These are phyloP conservation scores for Drosophila sordidula DNA, from an alignment of 2,888 invertebrate species.

Conservation along the genomic window DNA sequence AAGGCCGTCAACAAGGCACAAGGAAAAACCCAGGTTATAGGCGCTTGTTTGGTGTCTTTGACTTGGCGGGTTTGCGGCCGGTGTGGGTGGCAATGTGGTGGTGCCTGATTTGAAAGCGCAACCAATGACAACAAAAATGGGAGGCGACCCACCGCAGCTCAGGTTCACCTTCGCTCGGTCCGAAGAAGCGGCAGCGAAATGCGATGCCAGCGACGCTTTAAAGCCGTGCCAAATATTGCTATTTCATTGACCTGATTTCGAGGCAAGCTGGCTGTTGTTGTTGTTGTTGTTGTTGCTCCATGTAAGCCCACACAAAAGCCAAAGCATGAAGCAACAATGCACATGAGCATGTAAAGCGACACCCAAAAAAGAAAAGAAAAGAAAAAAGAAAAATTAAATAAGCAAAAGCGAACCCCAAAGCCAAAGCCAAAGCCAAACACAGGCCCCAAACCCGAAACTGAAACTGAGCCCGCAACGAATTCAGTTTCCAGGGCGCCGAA, in stretches of 20 bases:
- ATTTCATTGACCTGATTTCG: slow-evolving; percentile 83
- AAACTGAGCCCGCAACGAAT: slow-evolving; percentile 21
- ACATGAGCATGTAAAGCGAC: slow-evolving; percentile 69
- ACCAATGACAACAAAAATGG: slow-evolving; percentile 9
- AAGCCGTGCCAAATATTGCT: slow-evolving; percentile 76
- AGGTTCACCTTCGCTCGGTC: slow-evolving; percentile 52
- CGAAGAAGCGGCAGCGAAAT: slow-evolving; percentile 58
- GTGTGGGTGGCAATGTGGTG: slow-evolving; percentile 33
- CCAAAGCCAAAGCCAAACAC: slow-evolving; percentile 9
- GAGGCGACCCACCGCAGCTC: slow-evolving; percentile 24
- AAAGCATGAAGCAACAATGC: slow-evolving; percentile 74
- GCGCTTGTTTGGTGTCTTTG: slow-evolving; percentile 1
- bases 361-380: slow-evolving; percentile 44
- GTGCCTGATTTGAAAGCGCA: slow-evolving; percentile 32
- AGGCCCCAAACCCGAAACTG: slow-evolving; percentile 10
- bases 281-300: slow-evolving; percentile 25
- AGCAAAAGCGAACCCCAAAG: slow-evolving; percentile 15
- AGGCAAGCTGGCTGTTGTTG: slow-evolving; percentile 11
- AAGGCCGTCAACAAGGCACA: slow-evolving; percentile 41
- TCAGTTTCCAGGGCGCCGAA: slow-evolving; percentile 36
- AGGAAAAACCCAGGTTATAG: not conserved
- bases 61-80: not conserved
- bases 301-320: slow-evolving; percentile 64
- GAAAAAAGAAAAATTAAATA: slow-evolving; percentile 14
- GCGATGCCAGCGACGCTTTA: slow-evolving; percentile 63